Conservation (phyloP, 2,797 vertebrate species). For the Lacerta bilineata region DNA sequence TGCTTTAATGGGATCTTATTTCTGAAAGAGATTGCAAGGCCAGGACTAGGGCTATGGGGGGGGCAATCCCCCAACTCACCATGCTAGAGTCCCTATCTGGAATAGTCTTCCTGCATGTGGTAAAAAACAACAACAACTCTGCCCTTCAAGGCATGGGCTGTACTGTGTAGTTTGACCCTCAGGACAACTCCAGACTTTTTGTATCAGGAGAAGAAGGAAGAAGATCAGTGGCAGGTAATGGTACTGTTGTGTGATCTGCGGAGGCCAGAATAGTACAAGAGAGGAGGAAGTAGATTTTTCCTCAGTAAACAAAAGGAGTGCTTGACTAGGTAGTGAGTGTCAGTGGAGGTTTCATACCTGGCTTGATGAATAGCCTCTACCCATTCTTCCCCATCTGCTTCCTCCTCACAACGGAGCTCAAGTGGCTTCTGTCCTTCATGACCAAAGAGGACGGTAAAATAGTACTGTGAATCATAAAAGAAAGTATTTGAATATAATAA, state of each 20-base stretch:
- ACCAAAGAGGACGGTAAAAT: conserved; percentile 95
- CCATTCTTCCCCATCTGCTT: conserved; percentile 94
- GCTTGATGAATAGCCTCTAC: conserved; percentile 97
- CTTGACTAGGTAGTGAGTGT: background rate
- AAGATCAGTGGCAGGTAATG: background rate
- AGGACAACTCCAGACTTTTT: background rate
- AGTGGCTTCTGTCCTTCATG: conserved; percentile 96
- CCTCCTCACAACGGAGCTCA: conserved; percentile 95
- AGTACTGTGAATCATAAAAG: conserved; percentile 84
- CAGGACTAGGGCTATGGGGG: too few species aligned
- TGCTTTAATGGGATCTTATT: too few species aligned
- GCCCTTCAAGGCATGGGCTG: background rate
- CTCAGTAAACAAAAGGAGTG: background rate
- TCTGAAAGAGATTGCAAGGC: too few species aligned
- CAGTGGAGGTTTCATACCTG: conserved; percentile 82
- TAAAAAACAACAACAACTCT: too few species aligned
- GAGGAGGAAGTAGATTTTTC: background rate
- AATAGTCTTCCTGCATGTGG: too few species aligned
- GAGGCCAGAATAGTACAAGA: background rate
- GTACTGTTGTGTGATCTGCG: background rate
- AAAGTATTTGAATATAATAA: conserved; percentile 13
- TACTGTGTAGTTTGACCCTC: background rate
- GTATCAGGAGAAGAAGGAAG: background rate
- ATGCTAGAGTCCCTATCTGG: too few species aligned
- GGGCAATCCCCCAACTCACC: too few species aligned